Conservation (phyloP, 2,888 invertebrate genomes). For the Lottia scabra region DNA sequence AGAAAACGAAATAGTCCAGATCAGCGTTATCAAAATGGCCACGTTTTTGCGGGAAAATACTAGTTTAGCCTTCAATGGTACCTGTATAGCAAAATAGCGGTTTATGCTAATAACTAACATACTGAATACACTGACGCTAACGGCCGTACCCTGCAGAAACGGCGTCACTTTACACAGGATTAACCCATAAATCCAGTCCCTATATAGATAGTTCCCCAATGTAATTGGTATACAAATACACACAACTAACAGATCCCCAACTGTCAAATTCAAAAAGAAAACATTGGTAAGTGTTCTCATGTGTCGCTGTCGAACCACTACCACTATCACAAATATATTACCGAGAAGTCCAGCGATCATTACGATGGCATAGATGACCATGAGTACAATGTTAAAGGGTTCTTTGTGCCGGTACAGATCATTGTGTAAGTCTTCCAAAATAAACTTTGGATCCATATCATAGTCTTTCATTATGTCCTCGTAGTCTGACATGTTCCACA, state of each 20-base stretch:
- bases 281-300: constrained; percentile 57
- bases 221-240: constrained; percentile 55
- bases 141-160: constrained; percentile 52
- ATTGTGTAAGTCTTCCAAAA: constrained; percentile 6
- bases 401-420: constrained; percentile 32
- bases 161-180: constrained; percentile 48
- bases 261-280: constrained; percentile 52
- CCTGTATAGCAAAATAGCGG: constrained; percentile 50
- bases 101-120: constrained; percentile 52
- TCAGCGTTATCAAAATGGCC: constrained; percentile 39
- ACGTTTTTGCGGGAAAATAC: constrained; percentile 46
- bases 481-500: neutral
- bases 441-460: neutral
- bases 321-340: constrained; percentile 51
- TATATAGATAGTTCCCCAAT: constrained; percentile 49
- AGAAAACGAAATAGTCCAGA: constrained; percentile 47
- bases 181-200: constrained; percentile 50
- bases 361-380: constrained; percentile 44
- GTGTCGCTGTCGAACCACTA: constrained; percentile 47
- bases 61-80: constrained; percentile 47
- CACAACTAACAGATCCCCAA: constrained; percentile 55
- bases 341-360: constrained; percentile 50
- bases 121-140: constrained; percentile 52
- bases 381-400: constrained; percentile 44
- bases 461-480: constrained; percentile 5